Evolutionary conservation across 2,888 invertebrate genomes (phyloP).

Genomic region (Tipula lateralis): DNA sequence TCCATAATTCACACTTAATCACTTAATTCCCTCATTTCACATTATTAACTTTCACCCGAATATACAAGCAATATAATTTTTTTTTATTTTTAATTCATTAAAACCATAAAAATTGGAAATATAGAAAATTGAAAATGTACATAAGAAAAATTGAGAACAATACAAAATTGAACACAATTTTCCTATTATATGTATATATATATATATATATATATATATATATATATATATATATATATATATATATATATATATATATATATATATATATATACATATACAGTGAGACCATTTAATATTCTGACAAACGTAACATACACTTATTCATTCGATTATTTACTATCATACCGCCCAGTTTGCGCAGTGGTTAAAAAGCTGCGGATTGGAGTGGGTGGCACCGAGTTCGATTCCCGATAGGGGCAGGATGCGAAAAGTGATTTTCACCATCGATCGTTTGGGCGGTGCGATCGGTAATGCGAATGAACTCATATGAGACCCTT

Average conservation of each 20-base stretch:
- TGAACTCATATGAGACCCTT: too few species aligned
- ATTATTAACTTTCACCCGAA: neutral
- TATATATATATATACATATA: neutral
- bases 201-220: neutral
- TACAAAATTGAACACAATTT: neutral
- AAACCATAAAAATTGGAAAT: neutral
- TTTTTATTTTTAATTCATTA: neutral
- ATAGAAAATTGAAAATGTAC: neutral
- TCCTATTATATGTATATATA: neutral
- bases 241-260: neutral
- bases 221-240: neutral
- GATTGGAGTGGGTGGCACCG: too few species aligned
- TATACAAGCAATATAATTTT: too few species aligned
- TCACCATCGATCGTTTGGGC: too few species aligned
- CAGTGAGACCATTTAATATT: too few species aligned
- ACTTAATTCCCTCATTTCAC: slow-evolving; percentile 19
- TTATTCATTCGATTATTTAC: too few species aligned
- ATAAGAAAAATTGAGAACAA: neutral
- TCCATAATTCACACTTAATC: slow-evolving; percentile 1
- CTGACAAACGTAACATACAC: too few species aligned
- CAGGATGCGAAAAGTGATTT: too few species aligned
- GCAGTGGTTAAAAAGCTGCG: too few species aligned
- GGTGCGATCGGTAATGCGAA: too few species aligned
- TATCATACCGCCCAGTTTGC: too few species aligned
- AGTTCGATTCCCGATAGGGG: too few species aligned